phyloP scores from a whole-genome alignment of 2,113 vertebrate species.

The Cardinalis cardinalis region DNA sequence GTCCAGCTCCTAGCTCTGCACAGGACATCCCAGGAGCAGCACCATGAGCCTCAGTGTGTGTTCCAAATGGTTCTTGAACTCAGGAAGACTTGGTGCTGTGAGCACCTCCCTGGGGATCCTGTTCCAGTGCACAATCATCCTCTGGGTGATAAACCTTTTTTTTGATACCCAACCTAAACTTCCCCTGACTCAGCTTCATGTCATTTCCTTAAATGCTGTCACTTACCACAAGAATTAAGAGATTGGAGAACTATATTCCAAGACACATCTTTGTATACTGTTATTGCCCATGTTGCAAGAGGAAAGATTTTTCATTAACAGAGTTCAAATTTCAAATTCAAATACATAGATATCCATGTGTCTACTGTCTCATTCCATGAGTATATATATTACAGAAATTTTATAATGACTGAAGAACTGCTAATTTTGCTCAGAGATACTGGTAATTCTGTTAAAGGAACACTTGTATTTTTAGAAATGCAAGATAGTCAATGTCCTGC shows the following conservation, averaged over 20 bases:
- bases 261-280: not conserved
- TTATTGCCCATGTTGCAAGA: not conserved
- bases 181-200: not conserved
- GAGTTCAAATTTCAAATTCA: not conserved
- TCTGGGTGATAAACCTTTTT: not conserved
- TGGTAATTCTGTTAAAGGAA: not conserved
- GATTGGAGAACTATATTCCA: not conserved
- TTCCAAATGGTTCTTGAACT: not conserved
- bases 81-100: not conserved
- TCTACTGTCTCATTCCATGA: not conserved
- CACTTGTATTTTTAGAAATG: not conserved
- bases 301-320: not conserved
- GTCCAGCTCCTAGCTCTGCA: too few relatives aligned
- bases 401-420: not conserved
- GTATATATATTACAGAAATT: not conserved
- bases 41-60: too few relatives aligned
- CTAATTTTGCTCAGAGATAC: not conserved
- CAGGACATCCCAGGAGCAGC: not conserved
- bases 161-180: not conserved
- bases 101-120: not conserved
- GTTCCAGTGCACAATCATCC: fast-evolving
- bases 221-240: fast-evolving
- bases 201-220: not conserved
- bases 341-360: not conserved
- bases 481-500: fast-evolving